Evolutionary conservation across 1,140 invertebrate species (phyloP).

Genomic region (Globodera rostochiensis): DNA sequence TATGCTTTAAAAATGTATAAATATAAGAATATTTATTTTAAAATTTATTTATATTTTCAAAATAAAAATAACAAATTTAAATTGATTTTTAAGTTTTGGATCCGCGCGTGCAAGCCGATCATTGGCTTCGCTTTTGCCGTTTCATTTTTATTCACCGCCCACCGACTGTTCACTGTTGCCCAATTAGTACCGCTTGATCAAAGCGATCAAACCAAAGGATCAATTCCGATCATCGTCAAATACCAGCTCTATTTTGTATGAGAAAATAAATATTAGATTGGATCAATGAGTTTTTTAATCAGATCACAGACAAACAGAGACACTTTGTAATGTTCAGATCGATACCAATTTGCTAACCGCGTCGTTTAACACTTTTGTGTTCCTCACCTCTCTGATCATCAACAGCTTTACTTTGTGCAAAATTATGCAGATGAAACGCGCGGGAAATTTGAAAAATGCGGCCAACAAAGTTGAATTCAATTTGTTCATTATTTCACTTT

Average conservation of each 20-base stretch:
- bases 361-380: background rate
- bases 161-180: background rate
- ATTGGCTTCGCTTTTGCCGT: background rate
- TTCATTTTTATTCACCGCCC: background rate
- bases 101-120: background rate
- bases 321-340: background rate
- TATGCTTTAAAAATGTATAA: too few relatives aligned
- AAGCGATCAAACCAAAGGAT: background rate
- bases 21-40: too few relatives aligned
- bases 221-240: background rate
- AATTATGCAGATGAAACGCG: background rate
- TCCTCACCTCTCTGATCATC: background rate
- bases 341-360: background rate
- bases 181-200: background rate
- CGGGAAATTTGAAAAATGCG: constrained; percentile 3
- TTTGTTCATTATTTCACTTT: background rate
- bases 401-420: background rate
- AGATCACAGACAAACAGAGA: background rate
- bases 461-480: background rate
- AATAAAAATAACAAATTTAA: too few relatives aligned
- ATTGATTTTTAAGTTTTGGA: constrained; percentile 3
- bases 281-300: background rate
- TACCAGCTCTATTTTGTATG: constrained; percentile 5
- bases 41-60: too few relatives aligned
- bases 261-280: background rate